These are phyloP conservation scores for Criorhina ranunculi DNA, from an alignment of 2,888 invertebrate genomes.

Conservation along the genomic window DNA sequence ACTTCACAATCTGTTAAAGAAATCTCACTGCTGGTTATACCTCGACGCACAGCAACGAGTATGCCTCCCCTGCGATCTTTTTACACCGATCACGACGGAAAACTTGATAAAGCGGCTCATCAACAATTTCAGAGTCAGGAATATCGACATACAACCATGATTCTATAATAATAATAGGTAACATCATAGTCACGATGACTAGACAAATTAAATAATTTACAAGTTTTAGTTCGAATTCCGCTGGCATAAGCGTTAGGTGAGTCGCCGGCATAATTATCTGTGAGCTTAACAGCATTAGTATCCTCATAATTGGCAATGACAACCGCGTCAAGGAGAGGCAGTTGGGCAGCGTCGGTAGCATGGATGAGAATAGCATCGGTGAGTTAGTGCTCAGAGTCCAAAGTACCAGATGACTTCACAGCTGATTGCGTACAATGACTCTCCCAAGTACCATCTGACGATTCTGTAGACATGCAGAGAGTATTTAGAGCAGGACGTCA, in stretches of 20 bases:
- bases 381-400: no score
- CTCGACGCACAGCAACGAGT: constrained; percentile 8
- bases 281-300: no score
- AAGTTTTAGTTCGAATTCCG: constrained; percentile 1
- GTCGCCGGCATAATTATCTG: no score
- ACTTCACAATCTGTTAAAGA: not conserved
- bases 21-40: not conserved
- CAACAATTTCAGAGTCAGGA: constrained; percentile 12
- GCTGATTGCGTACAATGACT: no score
- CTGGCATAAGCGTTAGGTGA: not conserved
- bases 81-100: constrained; percentile 14
- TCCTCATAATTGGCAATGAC: no score
- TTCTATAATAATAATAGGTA: constrained; percentile 8
- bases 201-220: constrained; percentile 9
- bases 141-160: constrained; percentile 1
- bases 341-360: no score
- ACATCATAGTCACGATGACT: constrained; percentile 12
- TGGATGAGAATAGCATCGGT: no score
- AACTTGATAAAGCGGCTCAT: constrained; percentile 11
- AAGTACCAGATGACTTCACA: no score
- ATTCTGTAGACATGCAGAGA: no score
- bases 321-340: no score
- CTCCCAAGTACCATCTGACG: no score
- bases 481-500: no score
- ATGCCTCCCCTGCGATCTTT: constrained; percentile 1